Evolutionary conservation across 1,140 invertebrate species (phyloP), one percentile per base, ranked within the genome.

Genomic region (Coenobita brevimanus): DNA sequence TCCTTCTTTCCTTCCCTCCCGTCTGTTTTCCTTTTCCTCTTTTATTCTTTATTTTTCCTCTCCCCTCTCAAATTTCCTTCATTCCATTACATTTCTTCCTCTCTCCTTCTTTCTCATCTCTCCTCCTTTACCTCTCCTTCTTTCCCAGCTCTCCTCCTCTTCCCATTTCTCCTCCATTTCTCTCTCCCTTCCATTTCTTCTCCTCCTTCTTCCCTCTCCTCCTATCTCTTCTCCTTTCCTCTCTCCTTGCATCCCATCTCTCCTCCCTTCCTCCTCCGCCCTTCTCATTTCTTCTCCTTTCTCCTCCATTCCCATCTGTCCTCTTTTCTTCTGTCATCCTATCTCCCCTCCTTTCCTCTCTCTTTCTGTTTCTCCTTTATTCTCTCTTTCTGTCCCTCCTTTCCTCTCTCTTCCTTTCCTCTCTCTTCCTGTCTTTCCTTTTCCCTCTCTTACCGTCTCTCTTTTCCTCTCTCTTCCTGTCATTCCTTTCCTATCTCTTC

Each of bases 1-100:
- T 67, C 21, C 62, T 30, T 67, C 36, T 67, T 30, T 33, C 10
- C 62, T 24, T n/a, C 3, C 6, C 17, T 30, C n/a, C 62, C 3
- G 62, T 30, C 3, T 10, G 27, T 36, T 46, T 17, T 38, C 33
- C 76, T 60, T 54, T 78, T 85, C 57, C 38, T 41, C 78, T 85
- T 76, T 83, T 46, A 15, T 27, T n/a, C 36, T 17, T 24, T n/a
- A 85, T 71, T 64, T 85, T 71, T 71, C 83, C 62, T 50, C 83
- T 62, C 17, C 57, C 38, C n/a, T 4, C 54, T 3, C 57, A n/a
- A 57, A 13, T 57, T 57, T 57, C 54, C 54, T 57, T 57, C n/a
- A 13, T n/a, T 57, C 54, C n/a, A 57, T 57, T 57, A 10, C n/a
- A 10, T 57, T 57, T 57, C n/a, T n/a, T 57, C 54, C n/a, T 57